phyloP scores from a whole-genome alignment of 2,888 invertebrate species.

The Bombylius discolor region DNA sequence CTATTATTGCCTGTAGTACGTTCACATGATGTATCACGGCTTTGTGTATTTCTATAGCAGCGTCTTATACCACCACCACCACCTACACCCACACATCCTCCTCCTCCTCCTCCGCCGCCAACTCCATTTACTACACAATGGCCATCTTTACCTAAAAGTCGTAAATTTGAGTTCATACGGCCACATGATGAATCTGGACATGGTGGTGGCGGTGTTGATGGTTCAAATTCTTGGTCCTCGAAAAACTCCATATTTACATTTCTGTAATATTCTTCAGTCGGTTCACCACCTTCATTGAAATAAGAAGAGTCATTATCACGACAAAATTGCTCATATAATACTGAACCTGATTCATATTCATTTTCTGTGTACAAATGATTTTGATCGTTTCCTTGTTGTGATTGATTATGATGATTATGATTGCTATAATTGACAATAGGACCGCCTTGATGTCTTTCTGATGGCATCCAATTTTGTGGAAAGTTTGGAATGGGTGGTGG shows the following conservation, averaged over 20 bases:
- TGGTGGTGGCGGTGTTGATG: conserved; percentile 21
- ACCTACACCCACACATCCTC: neutral
- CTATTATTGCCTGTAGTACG: conserved; percentile 13
- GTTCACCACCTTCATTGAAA: conserved; percentile 22
- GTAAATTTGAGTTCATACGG: conserved; percentile 13
- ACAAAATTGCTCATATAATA: conserved; percentile 22
- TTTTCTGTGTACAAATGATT: conserved; percentile 18
- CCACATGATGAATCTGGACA: conserved; percentile 16
- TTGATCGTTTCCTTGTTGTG: neutral
- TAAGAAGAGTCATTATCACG: conserved; percentile 21
- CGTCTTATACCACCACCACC: neutral
- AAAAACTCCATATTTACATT: conserved; percentile 24
- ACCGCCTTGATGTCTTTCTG: neutral
- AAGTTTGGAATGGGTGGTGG: conserved; percentile 22
- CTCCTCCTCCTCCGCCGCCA: neutral
- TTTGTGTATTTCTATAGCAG: conserved; percentile 7
- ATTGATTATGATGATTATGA: conserved; percentile 7
- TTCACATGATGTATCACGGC: conserved; percentile 8
- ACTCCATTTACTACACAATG: neutral
- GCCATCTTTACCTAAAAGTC: conserved; percentile 3
- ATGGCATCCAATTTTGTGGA: conserved; percentile 21
- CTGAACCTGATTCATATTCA: conserved; percentile 23
- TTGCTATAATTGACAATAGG: conserved; percentile 8
- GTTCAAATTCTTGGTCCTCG: conserved; percentile 21
- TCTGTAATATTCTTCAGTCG: conserved; percentile 23